phyloP scores from a whole-genome alignment of 2,888 invertebrate genomes.

The Aleiodes testaceus region DNA sequence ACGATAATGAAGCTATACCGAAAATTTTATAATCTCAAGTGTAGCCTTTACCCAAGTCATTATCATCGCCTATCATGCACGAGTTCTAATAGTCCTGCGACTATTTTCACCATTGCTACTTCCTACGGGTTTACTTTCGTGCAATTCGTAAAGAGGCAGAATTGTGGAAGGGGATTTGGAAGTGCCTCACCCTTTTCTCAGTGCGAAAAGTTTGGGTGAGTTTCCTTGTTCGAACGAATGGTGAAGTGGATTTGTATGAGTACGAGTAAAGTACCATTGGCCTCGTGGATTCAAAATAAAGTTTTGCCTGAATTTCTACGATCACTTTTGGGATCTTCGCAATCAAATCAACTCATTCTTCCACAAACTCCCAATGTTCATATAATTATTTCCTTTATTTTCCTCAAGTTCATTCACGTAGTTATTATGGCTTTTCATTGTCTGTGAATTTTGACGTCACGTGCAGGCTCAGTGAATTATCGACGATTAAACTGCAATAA shows the following conservation, averaged over 20 bases:
- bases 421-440: background rate
- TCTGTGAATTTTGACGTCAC: background rate
- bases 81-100: constrained; percentile 39
- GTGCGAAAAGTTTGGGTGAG: constrained; percentile 21
- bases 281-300: background rate
- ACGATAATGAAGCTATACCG: constrained; percentile 14
- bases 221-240: constrained; percentile 10
- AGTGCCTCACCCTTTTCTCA: too few species aligned
- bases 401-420: background rate
- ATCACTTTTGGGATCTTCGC: constrained; percentile 8
- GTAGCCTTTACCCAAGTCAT: constrained; percentile 52
- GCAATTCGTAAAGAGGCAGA: constrained; percentile 15
- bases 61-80: constrained; percentile 62
- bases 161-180: background rate
- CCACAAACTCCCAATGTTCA: background rate
- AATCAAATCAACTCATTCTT: constrained; percentile 13
- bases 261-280: constrained; percentile 12
- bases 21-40: constrained; percentile 21
- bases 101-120: constrained; percentile 35
- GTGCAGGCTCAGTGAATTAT: background rate
- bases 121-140: constrained; percentile 33
- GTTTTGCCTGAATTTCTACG: constrained; percentile 6
- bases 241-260: constrained; percentile 17
- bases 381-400: constrained; percentile 14
- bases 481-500: too few species aligned